Percentiles rank a stretch among this genome's conserved stretches.
These are phyloP conservation scores for Crotalus horridus DNA, from an alignment of 2,113 vertebrate genomes.

Conservation along the genomic window DNA sequence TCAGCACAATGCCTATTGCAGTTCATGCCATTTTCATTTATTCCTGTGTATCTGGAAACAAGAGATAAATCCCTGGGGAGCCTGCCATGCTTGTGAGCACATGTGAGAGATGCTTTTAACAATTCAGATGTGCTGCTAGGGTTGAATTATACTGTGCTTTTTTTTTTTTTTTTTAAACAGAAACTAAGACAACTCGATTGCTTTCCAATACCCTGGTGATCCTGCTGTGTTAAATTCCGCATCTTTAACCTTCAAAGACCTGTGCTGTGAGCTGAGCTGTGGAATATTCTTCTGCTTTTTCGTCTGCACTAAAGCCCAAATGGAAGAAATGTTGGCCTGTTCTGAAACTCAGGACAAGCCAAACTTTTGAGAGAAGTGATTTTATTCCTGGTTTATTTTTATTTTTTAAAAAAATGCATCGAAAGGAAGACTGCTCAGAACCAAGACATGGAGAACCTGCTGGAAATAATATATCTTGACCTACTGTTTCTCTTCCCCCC, in stretches of 20 bases:
- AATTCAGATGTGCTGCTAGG: conserved; percentile 73
- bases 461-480: conserved; percentile 22
- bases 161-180: conserved; percentile 75
- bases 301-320: conserved; percentile 46
- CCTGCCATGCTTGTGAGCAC: neutral
- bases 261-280: conserved; percentile 40
- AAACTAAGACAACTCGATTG: conserved; percentile 76
- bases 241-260: conserved; percentile 64
- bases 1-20: neutral
- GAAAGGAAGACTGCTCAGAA: conserved; percentile 19
- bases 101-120: conserved; percentile 52
- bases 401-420: conserved; percentile 23
- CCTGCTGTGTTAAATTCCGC: conserved; percentile 61
- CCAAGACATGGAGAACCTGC: neutral
- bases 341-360: conserved; percentile 15
- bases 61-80: neutral
- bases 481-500: neutral
- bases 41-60: neutral
- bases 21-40: neutral
- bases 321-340: conserved; percentile 56
- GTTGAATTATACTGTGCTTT: conserved; percentile 74
- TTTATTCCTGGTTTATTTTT: conserved; percentile 28
- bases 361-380: conserved; percentile 8
- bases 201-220: conserved; percentile 66
- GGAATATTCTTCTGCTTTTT: conserved; percentile 42